A percentile compares a stretch with the other conserved stretches of the same genome.
Evolutionary conservation across 1,140 invertebrate genomes (phyloP).

Genomic region (Globodera rostochiensis): DNA sequence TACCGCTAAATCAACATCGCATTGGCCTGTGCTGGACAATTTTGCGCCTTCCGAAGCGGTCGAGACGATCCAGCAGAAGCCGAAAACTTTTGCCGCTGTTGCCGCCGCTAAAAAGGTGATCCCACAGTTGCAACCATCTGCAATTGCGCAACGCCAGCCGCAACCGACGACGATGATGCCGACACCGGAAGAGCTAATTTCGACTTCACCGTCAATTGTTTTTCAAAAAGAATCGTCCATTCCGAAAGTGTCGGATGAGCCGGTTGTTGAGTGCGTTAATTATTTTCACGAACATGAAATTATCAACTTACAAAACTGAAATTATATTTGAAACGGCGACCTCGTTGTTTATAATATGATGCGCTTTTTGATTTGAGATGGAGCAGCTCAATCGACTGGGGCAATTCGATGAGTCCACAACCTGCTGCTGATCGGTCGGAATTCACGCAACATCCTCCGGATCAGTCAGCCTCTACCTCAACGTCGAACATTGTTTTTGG

Average conservation of each 20-base stretch:
- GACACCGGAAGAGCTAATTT: neutral
- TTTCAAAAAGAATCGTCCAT: slow-evolving; percentile 4
- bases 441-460: neutral
- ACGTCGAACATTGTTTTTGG: slow-evolving; percentile 9
- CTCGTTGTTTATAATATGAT: too few species aligned
- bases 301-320: neutral
- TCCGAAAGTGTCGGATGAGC: slow-evolving; percentile 3
- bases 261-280: too few species aligned
- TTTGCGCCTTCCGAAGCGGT: neutral
- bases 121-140: neutral
- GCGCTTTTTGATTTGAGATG: slow-evolving; percentile 1
- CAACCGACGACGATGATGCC: neutral
- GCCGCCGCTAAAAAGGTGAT: slow-evolving; percentile 18
- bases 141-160: neutral
- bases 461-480: slow-evolving; percentile 13
- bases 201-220: neutral
- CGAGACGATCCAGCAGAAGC: slow-evolving; percentile 4
- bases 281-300: neutral
- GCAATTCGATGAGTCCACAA: neutral
- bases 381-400: slow-evolving; percentile 24
- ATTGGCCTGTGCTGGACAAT: slow-evolving; percentile 17
- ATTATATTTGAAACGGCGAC: too few species aligned
- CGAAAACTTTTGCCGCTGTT: slow-evolving; percentile 29
- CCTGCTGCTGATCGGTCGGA: neutral
- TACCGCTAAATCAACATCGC: neutral